Evolutionary conservation across 2,113 vertebrate genomes (phyloP).

Genomic region (Carassius carassius): DNA sequence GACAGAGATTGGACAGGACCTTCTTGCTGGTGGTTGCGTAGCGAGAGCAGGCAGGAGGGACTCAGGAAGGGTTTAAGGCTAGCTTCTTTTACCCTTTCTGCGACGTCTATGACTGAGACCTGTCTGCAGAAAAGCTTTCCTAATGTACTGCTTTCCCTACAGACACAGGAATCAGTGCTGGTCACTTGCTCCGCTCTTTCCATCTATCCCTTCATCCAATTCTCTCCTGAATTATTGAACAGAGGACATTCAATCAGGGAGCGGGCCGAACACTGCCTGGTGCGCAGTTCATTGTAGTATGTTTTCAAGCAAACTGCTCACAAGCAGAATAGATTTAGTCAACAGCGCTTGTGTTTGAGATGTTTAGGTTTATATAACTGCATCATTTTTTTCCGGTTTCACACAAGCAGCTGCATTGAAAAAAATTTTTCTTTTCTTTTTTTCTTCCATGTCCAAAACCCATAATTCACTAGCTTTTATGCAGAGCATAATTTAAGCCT

Average conservation of each 20-base stretch:
- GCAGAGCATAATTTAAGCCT: neutral
- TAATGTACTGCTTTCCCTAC: conserved; percentile 66
- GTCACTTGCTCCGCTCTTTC: conserved; percentile 51
- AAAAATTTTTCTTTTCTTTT: too few relatives aligned
- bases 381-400: neutral
- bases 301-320: conserved; percentile 5
- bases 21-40: neutral
- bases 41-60: neutral
- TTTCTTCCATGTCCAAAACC: neutral
- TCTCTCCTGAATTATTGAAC: conserved; percentile 70
- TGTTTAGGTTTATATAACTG: neutral
- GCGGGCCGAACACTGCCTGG: neutral
- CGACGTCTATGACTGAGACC: neutral
- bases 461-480: neutral
- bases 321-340: neutral
- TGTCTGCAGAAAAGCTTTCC: conserved; percentile 65
- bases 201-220: conserved; percentile 11
- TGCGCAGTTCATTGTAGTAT: neutral
- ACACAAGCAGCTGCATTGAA: neutral
- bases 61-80: neutral
- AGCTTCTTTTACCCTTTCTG: conserved; percentile 8
- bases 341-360: neutral
- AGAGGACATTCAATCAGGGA: conserved; percentile 38
- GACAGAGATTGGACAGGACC: neutral
- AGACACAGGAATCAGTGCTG: conserved; percentile 51